These are phyloP conservation scores for Lithodes maja DNA, from an alignment of 2,888 invertebrate genomes.

Conservation along the genomic window DNA sequence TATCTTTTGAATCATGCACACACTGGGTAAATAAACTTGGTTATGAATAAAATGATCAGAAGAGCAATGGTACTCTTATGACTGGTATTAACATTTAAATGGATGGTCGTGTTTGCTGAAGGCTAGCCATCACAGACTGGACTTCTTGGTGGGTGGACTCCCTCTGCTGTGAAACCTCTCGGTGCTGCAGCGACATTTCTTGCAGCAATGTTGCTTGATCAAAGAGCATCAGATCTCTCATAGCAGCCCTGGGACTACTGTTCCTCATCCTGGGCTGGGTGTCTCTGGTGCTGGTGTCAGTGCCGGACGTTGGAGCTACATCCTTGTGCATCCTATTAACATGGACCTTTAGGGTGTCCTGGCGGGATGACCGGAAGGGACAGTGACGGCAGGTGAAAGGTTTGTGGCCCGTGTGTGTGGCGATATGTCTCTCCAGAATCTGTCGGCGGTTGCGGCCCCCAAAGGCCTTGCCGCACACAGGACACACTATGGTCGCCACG, in stretches of 20 bases:
- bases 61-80: neutral
- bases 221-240: conserved; percentile 44
- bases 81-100: conserved; percentile 24
- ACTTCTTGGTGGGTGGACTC: conserved; percentile 32
- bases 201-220: conserved; percentile 42
- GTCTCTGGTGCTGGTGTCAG: conserved; percentile 21
- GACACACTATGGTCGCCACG: conserved; percentile 66
- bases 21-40: neutral
- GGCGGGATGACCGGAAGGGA: conserved; percentile 63
- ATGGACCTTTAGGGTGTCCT: conserved; percentile 68
- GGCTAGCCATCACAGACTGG: conserved; percentile 36
- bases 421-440: conserved; percentile 68
- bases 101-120: conserved; percentile 35
- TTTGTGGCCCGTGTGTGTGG: conserved; percentile 69
- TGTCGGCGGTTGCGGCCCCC: conserved; percentile 68
- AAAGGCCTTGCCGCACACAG: conserved; percentile 68
- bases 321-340: conserved; percentile 63
- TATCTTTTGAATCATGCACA: conserved; percentile 44
- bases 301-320: conserved; percentile 17
- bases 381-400: conserved; percentile 65
- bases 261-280: conserved; percentile 40
- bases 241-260: conserved; percentile 42
- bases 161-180: conserved; percentile 35
- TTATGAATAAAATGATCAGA: neutral
- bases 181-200: conserved; percentile 16